These are phyloP conservation scores for Macrocentrus cingulum DNA, from an alignment of 1,140 invertebrate genomes.

Conservation along the genomic window DNA sequence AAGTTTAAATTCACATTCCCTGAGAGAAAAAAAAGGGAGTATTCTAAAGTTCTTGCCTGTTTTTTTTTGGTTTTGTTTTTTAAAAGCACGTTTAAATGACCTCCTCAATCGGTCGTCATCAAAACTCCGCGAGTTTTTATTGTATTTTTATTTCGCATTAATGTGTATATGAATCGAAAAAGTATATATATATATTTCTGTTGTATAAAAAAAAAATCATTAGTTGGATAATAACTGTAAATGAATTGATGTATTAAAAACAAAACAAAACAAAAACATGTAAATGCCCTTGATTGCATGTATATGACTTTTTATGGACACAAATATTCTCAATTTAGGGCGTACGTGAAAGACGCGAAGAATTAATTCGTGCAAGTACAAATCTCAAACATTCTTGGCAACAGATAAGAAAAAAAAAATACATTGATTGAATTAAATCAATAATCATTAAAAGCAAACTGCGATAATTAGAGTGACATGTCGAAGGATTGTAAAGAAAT, in stretches of 20 bases:
- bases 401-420: slow-evolving; percentile 15
- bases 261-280: slow-evolving; percentile 5
- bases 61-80: background rate
- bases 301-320: background rate
- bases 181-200: slow-evolving; percentile 6
- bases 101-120: background rate
- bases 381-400: slow-evolving; percentile 23
- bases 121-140: slow-evolving; percentile 1
- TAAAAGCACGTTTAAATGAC: no score
- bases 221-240: no score
- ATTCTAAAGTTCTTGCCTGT: background rate
- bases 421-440: slow-evolving; percentile 4
- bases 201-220: slow-evolving; percentile 8
- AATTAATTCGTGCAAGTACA: slow-evolving; percentile 41
- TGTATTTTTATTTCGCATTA: slow-evolving; percentile 2
- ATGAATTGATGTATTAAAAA: background rate
- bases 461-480: slow-evolving; percentile 17
- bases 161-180: background rate
- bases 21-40: slow-evolving; percentile 8
- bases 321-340: background rate
- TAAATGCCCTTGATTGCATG: slow-evolving; percentile 8
- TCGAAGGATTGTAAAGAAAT: slow-evolving; percentile 16
- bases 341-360: slow-evolving; percentile 6
- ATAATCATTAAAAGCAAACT: slow-evolving; percentile 25
- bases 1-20: slow-evolving; percentile 28